phyloP scores from a whole-genome alignment of 2,888 invertebrate species.

The Pyrochroa serraticornis region DNA sequence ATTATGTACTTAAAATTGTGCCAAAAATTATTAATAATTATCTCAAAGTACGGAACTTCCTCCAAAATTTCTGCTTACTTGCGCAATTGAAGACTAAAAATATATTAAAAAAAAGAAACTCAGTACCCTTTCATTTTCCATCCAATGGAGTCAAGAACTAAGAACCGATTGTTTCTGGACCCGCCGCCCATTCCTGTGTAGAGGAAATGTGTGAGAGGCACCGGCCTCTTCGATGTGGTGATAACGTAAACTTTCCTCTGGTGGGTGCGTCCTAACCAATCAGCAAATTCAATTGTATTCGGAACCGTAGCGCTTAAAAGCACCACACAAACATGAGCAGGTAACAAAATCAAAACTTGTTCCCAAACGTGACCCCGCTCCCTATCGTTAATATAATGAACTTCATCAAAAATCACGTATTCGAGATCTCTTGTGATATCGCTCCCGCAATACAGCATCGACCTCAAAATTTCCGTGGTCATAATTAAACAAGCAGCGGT shows the following conservation, averaged over 20 bases:
- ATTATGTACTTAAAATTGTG: too few relatives aligned
- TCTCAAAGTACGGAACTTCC: too few relatives aligned
- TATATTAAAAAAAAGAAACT: too few relatives aligned
- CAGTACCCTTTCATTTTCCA: conserved; percentile 70
- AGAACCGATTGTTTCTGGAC: conserved; percentile 75
- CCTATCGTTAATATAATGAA: conserved; percentile 95
- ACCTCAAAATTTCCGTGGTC: conserved; percentile 98
- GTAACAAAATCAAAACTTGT: conserved; percentile 92
- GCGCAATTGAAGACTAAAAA: too few relatives aligned
- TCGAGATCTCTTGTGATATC: conserved; percentile 95
- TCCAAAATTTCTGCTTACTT: too few relatives aligned
- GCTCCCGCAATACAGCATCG: conserved; percentile 94
- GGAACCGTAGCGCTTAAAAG: conserved; percentile 98
- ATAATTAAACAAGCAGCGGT: conserved; percentile 95
- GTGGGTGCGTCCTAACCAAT: conserved; percentile 89
- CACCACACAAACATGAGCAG: conserved; percentile 93
- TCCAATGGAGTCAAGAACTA: conserved; percentile 79
- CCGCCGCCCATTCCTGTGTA: conserved; percentile 85
- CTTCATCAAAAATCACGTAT: conserved; percentile 98
- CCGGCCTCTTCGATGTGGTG: conserved; percentile 90
- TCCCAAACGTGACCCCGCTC: conserved; percentile 98
- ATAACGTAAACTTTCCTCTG: conserved; percentile 91
- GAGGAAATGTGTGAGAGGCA: conserved; percentile 93
- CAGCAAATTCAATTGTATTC: conserved; percentile 94
- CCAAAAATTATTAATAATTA: too few relatives aligned